Evolutionary conservation across 2,888 invertebrate species (phyloP).

Genomic region (Hemithea aestivaria): DNA sequence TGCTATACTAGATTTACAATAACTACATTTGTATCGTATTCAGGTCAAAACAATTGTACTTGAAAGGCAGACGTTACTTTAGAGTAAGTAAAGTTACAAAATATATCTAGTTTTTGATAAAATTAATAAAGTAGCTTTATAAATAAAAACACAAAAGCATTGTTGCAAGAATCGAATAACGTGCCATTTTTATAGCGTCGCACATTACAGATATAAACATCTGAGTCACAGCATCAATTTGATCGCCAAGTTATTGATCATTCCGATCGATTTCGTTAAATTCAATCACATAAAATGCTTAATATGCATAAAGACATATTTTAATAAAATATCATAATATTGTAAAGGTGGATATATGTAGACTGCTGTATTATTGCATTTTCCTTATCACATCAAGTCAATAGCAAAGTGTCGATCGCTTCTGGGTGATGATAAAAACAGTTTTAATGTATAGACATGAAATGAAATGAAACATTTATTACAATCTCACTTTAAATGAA

Average conservation of each 20-base stretch:
- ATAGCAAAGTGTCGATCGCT: no score
- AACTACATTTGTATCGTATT: no score
- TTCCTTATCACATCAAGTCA: no score
- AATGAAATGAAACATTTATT: no score
- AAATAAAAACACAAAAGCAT: slow-evolving; percentile 35
- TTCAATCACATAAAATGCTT: slow-evolving; percentile 31
- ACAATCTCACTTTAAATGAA: no score
- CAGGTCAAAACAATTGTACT: no score
- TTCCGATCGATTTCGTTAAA: slow-evolving; percentile 13
- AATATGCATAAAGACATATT: slow-evolving; percentile 41
- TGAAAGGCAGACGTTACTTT: no score
- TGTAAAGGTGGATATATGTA: slow-evolving; percentile 29
- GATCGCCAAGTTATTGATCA: slow-evolving; percentile 5
- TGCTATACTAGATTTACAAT: no score
- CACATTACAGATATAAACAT: slow-evolving; percentile 1
- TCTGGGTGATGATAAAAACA: no score
- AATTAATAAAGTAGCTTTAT: slow-evolving; percentile 4
- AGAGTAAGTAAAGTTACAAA: no score
- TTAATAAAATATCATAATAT: slow-evolving; percentile 38
- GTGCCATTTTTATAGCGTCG: slow-evolving; percentile 6
- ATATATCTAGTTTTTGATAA: neutral
- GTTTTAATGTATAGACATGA: no score
- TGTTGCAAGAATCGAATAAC: slow-evolving; percentile 18
- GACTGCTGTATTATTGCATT: slow-evolving; percentile 17
- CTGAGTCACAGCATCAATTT: slow-evolving; percentile 1